These are phyloP conservation scores for Elysia crispata DNA, from an alignment of 2,888 invertebrate species.

Conservation along the genomic window DNA sequence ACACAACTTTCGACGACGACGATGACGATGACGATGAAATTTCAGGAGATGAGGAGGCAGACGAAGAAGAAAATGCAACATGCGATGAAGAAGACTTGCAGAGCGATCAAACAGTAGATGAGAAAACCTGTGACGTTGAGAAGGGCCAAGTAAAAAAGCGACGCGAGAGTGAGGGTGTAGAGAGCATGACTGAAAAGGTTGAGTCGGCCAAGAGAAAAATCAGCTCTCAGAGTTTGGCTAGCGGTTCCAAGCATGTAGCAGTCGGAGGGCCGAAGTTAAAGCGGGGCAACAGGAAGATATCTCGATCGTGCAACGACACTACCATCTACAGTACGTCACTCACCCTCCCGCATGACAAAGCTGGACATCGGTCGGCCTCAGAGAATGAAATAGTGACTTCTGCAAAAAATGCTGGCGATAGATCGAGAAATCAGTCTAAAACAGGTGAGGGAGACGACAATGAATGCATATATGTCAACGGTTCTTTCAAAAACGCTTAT, in stretches of 20 bases:
- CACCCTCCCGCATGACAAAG: too few species aligned
- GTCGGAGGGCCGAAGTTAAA: neutral
- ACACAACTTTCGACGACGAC: too few species aligned
- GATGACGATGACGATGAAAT: too few species aligned
- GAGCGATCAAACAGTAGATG: neutral
- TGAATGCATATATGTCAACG: constrained; percentile 40
- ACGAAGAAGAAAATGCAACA: neutral
- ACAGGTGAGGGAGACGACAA: too few species aligned
- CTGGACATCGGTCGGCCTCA: too few species aligned
- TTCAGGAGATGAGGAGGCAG: neutral
- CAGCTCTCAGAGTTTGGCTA: constrained; percentile 1
- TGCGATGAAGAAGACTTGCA: neutral
- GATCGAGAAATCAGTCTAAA: too few species aligned
- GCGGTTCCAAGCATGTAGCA: neutral
- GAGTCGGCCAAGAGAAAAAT: neutral
- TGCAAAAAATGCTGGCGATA: too few species aligned
- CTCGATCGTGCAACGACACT: neutral
- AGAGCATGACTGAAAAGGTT: neutral
- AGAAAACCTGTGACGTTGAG: constrained; percentile 9
- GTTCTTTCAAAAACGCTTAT: constrained; percentile 37
- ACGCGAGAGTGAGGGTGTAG: neutral
- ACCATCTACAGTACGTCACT: too few species aligned
- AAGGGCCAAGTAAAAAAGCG: neutral
- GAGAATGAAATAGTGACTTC: too few species aligned
- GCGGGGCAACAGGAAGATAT: constrained; percentile 10